Conservation (phyloP, 2,888 invertebrate genomes). For the Sesia apiformis region DNA sequence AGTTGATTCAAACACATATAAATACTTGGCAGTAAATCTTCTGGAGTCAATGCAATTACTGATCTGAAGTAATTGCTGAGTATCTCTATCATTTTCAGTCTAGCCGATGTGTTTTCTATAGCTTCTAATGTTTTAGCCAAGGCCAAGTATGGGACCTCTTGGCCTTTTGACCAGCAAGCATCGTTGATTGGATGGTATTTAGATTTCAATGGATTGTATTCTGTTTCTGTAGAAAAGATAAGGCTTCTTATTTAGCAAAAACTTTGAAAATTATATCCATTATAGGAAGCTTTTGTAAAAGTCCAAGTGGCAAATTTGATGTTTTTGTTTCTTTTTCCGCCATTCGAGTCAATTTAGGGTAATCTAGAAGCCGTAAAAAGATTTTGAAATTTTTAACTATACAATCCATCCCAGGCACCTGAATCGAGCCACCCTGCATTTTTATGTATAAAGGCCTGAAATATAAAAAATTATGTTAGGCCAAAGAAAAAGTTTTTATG, state of each 20-base stretch:
- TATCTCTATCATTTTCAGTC: conserved; percentile 93
- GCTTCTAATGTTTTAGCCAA: conserved; percentile 91
- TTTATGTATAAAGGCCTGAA: too few relatives aligned
- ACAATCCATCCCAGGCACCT: too few relatives aligned
- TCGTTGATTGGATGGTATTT: conserved; percentile 89
- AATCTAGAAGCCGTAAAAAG: too few relatives aligned
- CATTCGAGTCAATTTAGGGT: too few relatives aligned
- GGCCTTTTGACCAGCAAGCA: conserved; percentile 85
- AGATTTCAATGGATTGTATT: conserved; percentile 80
- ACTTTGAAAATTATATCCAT: too few relatives aligned
- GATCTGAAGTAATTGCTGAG: conserved; percentile 92
- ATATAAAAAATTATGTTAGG: too few relatives aligned
- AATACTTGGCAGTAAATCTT: conserved; percentile 92
- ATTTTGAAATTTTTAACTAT: too few relatives aligned
- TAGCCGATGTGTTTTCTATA: conserved; percentile 88
- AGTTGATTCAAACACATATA: conserved; percentile 97
- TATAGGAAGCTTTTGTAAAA: too few relatives aligned
- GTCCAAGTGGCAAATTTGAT: too few relatives aligned
- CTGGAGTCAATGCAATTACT: conserved; percentile 89
- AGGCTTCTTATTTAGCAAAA: not conserved
- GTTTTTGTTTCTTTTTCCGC: too few relatives aligned
- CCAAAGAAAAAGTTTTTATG: too few relatives aligned
- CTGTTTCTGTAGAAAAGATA: conserved; percentile 20
- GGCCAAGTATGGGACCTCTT: conserved; percentile 93
- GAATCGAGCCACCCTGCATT: too few relatives aligned